phyloP scores from a whole-genome alignment of 2,888 invertebrate species.

The Adelognathus sp. region DNA sequence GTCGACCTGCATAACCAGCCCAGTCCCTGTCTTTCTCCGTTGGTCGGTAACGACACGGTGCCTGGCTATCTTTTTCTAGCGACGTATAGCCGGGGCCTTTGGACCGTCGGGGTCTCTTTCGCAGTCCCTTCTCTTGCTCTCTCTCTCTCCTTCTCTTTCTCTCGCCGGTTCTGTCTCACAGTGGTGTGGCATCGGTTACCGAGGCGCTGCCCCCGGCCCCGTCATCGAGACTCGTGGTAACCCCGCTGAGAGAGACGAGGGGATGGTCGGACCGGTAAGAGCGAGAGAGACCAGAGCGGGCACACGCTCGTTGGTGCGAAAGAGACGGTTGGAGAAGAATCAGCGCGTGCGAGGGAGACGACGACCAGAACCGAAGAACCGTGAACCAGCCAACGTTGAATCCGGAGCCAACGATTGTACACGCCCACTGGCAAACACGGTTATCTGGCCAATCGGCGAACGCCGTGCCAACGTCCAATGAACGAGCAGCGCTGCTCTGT shows the following conservation, averaged over 20 bases:
- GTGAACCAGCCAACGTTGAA: slow-evolving; percentile 17
- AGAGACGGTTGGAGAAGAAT: not conserved
- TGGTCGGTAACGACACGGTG: slow-evolving; percentile 49
- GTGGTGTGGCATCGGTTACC: slow-evolving; percentile 54
- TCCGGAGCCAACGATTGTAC: slow-evolving; percentile 60
- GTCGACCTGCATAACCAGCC: slow-evolving; percentile 72
- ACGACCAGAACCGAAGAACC: slow-evolving; percentile 9
- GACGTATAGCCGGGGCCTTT: slow-evolving; percentile 55
- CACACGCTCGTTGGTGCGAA: no score
- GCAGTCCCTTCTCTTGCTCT: slow-evolving; percentile 53
- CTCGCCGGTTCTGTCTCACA: slow-evolving; percentile 35
- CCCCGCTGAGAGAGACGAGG: not conserved
- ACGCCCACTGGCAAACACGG: slow-evolving; percentile 79
- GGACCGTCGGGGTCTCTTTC: slow-evolving; percentile 48
- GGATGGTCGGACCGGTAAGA: not conserved
- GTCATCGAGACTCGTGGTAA: slow-evolving; percentile 63
- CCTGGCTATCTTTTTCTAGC: slow-evolving; percentile 64
- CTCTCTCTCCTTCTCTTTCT: slow-evolving; percentile 50
- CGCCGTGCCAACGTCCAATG: slow-evolving; percentile 74
- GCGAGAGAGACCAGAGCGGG: slow-evolving; percentile 4
- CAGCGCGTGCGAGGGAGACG: slow-evolving; percentile 6
- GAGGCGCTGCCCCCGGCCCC: slow-evolving; percentile 60
- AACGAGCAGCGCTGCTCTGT: slow-evolving; percentile 70
- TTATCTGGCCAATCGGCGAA: slow-evolving; percentile 70
- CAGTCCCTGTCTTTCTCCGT: slow-evolving; percentile 58